Conservation (phyloP, 1,140 invertebrate genomes). For the Lethrus apterus region DNA sequence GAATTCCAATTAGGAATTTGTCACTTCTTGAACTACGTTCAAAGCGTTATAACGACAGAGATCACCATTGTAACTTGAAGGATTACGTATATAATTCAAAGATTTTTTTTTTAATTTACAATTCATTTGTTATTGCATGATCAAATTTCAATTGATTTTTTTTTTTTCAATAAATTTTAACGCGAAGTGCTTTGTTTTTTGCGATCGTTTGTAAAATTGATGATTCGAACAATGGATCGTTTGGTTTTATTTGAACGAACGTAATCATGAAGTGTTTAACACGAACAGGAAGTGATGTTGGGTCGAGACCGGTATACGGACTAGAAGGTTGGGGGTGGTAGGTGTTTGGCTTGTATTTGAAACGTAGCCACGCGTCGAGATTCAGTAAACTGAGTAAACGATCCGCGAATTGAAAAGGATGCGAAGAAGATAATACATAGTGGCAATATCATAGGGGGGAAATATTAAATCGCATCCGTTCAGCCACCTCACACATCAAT, state of each 20-base stretch:
- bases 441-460: neutral
- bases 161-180: no score
- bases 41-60: constrained; percentile 31
- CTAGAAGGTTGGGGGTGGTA: constrained; percentile 7
- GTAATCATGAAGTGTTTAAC: constrained; percentile 24
- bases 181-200: no score
- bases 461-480: no score
- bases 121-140: no score
- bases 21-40: constrained; percentile 35
- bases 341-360: neutral
- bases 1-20: constrained; percentile 41
- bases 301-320: neutral
- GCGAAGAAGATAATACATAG: constrained; percentile 14
- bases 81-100: no score
- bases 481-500: constrained; percentile 12
- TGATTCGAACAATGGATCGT: constrained; percentile 12
- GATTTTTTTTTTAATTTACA: no score
- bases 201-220: constrained; percentile 21
- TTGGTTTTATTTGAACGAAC: constrained; percentile 15
- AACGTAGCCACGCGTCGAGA: constrained; percentile 2
- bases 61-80: constrained; percentile 25
- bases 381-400: constrained; percentile 5
- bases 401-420: constrained; percentile 18
- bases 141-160: no score
- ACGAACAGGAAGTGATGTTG: constrained; percentile 18